Base-by-base conservation (phyloP, 1,140 invertebrate genomes). In the Eciton burchellii region DNA sequence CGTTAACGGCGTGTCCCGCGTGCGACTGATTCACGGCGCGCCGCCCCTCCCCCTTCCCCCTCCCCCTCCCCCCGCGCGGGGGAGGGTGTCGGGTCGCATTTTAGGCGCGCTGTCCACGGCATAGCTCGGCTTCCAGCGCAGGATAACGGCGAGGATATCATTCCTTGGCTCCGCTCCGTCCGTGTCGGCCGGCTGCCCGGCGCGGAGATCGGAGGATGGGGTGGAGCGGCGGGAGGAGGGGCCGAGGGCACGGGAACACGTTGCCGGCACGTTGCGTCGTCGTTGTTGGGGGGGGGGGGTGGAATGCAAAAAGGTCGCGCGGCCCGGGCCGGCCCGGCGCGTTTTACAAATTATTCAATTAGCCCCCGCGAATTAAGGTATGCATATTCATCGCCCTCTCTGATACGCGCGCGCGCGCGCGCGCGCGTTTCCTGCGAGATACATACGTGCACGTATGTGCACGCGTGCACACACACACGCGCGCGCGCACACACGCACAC, bases 301-400 rank as follows among this genome's bases (percentile, higher is more conserved):
- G 73, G 86, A 71, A 66, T 82, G 86, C 86, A 86, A 81, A 88
- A 89, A 89, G 88, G 88, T 86, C 84, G 84, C 87, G 84, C 65
- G 81, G 81, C 76, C 82, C 82, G 84, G 66, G 54, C 84, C 63
- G 85, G 83, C 82, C 87, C 84, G 81, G 82, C 88, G 91, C 92
- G 93, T 93, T 94, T 94, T 93, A 94, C 93, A 94, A 94, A 94
- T 94, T 94, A 94, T 94, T 94, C 93, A 94, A 94, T 94, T 94
- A 94, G 92, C 93, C 93, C 35, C 90, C 91, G 92, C 92, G 93
- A 93, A 94, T 93, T 94, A 93, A 94, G 91, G 92, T 93, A 94
- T 94, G 93, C 92, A 93, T 94, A 93, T 94, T 94, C 93, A 94
- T 94, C 91, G 92, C 81, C 87, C 84, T 66, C 84, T 66, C 86